Percentiles rank a stretch among this genome's conserved stretches.
Evolutionary conservation across 1,140 invertebrate genomes (phyloP).

Genomic region (Eriocheir sinensis): DNA sequence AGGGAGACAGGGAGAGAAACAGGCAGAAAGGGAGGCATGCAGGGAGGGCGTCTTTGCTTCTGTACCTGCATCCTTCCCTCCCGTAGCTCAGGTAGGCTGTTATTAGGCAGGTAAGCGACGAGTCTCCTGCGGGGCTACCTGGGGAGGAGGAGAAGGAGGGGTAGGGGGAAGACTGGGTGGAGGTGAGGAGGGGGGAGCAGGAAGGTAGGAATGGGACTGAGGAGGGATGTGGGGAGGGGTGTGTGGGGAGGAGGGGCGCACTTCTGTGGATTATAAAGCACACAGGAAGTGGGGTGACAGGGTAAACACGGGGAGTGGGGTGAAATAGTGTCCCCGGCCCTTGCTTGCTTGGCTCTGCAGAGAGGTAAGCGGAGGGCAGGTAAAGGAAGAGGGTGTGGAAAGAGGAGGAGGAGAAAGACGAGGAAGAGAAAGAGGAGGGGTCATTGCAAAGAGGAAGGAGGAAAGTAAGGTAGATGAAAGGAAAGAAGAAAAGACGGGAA

Average conservation of each 20-base stretch:
- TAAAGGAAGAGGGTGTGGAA: too few relatives aligned
- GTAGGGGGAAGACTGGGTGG: too few relatives aligned
- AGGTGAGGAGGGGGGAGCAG: too few relatives aligned
- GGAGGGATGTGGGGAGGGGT: too few relatives aligned
- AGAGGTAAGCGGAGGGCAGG: too few relatives aligned
- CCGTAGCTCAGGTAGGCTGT: background rate
- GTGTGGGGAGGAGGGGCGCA: too few relatives aligned
- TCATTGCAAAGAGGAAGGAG: too few relatives aligned
- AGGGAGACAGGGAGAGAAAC: background rate
- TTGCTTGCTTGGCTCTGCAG: background rate
- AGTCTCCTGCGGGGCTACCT: background rate
- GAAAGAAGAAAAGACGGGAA: background rate
- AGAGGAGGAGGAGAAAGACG: too few relatives aligned
- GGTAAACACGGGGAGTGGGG: background rate
- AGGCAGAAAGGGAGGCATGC: background rate
- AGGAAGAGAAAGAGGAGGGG: too few relatives aligned
- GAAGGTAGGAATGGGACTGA: too few relatives aligned
- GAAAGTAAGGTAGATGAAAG: too few relatives aligned
- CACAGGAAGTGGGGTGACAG: background rate
- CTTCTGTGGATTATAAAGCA: constrained; percentile 10
- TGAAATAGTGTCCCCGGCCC: background rate
- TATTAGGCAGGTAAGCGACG: background rate
- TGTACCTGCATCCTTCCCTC: background rate
- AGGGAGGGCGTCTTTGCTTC: background rate
- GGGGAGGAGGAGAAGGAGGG: background rate